Evolutionary conservation across 2,113 vertebrate genomes (phyloP).

Genomic region (Scalopus aquaticus): DNA sequence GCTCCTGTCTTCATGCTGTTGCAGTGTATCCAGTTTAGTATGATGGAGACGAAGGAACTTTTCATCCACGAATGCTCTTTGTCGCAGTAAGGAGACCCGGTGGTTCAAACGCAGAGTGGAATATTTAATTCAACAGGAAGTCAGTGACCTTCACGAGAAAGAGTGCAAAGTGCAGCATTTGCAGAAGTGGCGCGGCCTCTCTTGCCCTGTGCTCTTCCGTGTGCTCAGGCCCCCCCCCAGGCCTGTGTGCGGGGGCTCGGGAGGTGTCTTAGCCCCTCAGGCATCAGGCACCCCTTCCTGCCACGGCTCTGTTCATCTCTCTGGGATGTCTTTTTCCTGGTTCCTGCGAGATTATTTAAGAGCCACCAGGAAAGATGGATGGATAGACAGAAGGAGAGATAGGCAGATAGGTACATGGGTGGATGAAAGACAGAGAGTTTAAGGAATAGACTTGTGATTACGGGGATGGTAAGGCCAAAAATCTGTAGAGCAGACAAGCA

Average conservation of each 20-base stretch:
- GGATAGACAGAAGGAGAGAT: background rate
- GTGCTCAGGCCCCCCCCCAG: background rate
- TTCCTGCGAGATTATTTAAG: background rate
- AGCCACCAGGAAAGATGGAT: background rate
- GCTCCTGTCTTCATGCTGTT: background rate
- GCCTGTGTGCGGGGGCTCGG: rapidly evolving
- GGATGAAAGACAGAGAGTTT: background rate
- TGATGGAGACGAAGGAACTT: too few species aligned
- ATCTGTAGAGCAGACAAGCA: background rate
- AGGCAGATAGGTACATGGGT: too few species aligned
- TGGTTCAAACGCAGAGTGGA: background rate
- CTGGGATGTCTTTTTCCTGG: background rate
- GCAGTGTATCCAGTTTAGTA: background rate
- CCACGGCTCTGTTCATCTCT: background rate
- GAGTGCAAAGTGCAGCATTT: background rate
- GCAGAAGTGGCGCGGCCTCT: background rate
- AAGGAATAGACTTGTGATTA: background rate
- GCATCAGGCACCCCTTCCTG: rapidly evolving
- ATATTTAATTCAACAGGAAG: background rate
- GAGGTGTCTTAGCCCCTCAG: background rate
- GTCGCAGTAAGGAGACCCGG: background rate
- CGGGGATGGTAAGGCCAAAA: background rate
- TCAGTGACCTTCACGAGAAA: background rate
- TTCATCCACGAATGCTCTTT: rapidly evolving
- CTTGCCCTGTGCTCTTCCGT: background rate